Evolutionary conservation across 2,888 invertebrate genomes (phyloP), one percentile per base, ranked within the genome.

Genomic region (Agrotis clavis): DNA sequence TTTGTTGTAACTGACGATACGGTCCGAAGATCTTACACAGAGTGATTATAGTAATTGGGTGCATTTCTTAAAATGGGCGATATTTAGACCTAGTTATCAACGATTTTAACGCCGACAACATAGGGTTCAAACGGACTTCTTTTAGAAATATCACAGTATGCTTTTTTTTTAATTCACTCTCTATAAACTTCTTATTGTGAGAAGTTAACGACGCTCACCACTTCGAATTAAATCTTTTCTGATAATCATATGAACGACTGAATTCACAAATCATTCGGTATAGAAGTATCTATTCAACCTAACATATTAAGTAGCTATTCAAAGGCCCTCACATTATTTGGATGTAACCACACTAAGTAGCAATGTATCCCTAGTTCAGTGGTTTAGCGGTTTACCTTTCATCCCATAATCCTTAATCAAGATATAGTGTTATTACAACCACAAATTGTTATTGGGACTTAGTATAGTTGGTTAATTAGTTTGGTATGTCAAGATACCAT

Each of bases 361-460:
- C 47, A 14, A 45, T 47, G 53, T 57, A 30, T 61, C 77, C 54
- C 16, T 14, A 53, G 64, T 61, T 79, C 21, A 6, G 73, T 19
- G 76, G 65, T 61, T 4, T 14, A 6, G 54, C 18, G 61, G 64
- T 61, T 61, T 41, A 25, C 50, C 18, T 41, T 21, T 60, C 5
- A 25, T 7, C 9, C 50, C 54, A 47, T 51, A 51, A 61, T 73
- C 54, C 61, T n/a, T 64, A 51, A 76, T 76, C 48, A 76, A 51
- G 54, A 65, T 51, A 7, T 41, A 61, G 14, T 57, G 11, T 53
- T 72, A 56, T 51, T 45, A 47, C 53, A 30, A 3, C 35, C 50
- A 35, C 16, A 25, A 64, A 64, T 59, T 16, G 45, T 21, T 35
- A 60, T 54, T 45, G 30, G 48, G 48, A 16, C 41, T 21, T 30